Evolutionary conservation across 2,113 vertebrate genomes (phyloP), one percentile per base, ranked within the genome.

Genomic region (Cnemophilus loriae): DNA sequence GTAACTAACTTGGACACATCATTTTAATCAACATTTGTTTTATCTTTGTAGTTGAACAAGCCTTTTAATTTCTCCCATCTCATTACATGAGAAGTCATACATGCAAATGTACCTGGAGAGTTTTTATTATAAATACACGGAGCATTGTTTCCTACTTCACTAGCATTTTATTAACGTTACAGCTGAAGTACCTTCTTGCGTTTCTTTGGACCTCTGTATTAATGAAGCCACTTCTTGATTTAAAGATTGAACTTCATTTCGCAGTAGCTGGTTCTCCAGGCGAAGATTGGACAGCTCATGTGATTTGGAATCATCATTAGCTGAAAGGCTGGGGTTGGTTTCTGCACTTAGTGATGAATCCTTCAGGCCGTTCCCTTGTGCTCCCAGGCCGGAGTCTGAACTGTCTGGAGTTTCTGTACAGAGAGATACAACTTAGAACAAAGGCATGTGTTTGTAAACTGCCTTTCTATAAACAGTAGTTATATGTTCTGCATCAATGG

Each of bases 161-260:
- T 44, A 56, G 21, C 16, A 39, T 77, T 86, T 78, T 30, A 63
- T 20, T 59, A 28, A 70, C 9, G 10, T 20, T 26, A 86, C 0
- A 68, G 21, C 3, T 74, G 16, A 70, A 44, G 22, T 97, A 99
- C 99, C 99, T 94, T 99, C 99, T 94, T 99, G 99, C 22, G 98
- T 98, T 97, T 99, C 98, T 97, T 99, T 99, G 84, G 99, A 98
- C 92, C 99, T 98, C 95, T 99, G 99, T 96, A 99, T 98, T 84
- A 99, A 89, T 1, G 98, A 98, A 37, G 99, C 99, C 99, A 99
- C 99, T 98, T 99, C 99, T 96, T 99, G 99, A 98, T 99, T 99
- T 94, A 99, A 98, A 75, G 99, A 99, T 9, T 98, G 97, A 84
- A 99, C 99, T 94, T 99, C 99, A 74, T 97, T 99, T 59, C 99